Evolutionary conservation across 2,888 invertebrate genomes (phyloP).

Genomic region (Tachina lurida): DNA sequence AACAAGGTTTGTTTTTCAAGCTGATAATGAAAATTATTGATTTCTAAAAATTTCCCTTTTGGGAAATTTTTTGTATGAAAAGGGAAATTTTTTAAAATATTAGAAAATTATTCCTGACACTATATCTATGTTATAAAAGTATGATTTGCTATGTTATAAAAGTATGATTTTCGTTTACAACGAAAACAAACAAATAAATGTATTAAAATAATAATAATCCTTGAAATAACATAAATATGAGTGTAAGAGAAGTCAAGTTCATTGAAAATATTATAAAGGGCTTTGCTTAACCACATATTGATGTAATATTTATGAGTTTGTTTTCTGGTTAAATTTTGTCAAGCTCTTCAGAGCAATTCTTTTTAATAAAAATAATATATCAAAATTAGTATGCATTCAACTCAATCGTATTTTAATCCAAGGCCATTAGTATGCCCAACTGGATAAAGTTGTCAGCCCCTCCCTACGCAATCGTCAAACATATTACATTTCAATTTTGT

Average conservation of each 20-base stretch:
- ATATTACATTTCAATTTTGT: too few relatives aligned
- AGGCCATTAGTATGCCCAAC: too few relatives aligned
- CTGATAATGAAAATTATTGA: too few relatives aligned
- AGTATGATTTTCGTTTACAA: neutral
- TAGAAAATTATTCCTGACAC: too few relatives aligned
- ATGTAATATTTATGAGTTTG: conserved; percentile 1
- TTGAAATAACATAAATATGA: neutral
- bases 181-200: neutral
- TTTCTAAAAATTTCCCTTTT: too few relatives aligned
- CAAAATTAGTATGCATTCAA: neutral
- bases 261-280: conserved; percentile 5
- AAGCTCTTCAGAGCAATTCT: neutral
- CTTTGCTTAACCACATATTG: conserved; percentile 12
- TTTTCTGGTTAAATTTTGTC: neutral
- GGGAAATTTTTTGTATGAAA: too few relatives aligned
- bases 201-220: neutral
- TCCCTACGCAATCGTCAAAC: too few relatives aligned
- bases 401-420: neutral
- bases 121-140: too few relatives aligned
- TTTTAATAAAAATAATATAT: neutral
- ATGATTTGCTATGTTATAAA: too few relatives aligned
- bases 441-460: too few relatives aligned
- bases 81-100: too few relatives aligned
- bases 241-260: neutral
- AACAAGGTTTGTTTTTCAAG: too few relatives aligned